Conservation (phyloP, 2,888 invertebrate genomes). For the Boloria selene region DNA sequence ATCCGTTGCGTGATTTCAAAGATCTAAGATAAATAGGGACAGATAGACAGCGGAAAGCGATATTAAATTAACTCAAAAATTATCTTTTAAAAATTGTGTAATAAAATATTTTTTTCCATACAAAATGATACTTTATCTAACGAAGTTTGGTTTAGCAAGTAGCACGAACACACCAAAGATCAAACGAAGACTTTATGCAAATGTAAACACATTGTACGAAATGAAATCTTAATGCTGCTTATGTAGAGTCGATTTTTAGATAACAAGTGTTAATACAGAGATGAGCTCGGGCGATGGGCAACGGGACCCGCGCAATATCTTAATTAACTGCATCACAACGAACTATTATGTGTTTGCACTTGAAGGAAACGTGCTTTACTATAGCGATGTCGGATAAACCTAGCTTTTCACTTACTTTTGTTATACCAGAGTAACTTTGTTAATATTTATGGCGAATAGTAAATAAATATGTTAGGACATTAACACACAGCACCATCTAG, state of each 20-base stretch:
- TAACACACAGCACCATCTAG: no score
- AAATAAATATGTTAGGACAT: no score
- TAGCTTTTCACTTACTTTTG: neutral
- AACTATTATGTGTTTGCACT: conserved; percentile 27
- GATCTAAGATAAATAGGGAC: no score
- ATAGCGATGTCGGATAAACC: conserved; percentile 6
- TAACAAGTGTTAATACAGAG: conserved; percentile 4
- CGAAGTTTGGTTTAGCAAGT: no score
- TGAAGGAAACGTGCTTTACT: conserved; percentile 6
- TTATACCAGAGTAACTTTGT: no score
- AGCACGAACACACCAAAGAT: conserved; percentile 2
- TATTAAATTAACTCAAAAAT: no score
- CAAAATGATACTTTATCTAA: no score
- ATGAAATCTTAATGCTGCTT: neutral
- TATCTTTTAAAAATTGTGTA: no score
- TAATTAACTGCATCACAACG: conserved; percentile 37
- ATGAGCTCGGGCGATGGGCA: conserved; percentile 22
- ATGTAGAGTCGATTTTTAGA: neutral
- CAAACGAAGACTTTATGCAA: conserved; percentile 8
- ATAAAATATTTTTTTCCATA: no score
- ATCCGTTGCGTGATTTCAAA: no score
- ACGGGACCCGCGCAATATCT: conserved; percentile 26
- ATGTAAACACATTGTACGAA: neutral
- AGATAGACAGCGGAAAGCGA: no score
- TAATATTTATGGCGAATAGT: no score